Conservation (phyloP, 2,797 vertebrate species). For the Anisognathus igniventris region DNA sequence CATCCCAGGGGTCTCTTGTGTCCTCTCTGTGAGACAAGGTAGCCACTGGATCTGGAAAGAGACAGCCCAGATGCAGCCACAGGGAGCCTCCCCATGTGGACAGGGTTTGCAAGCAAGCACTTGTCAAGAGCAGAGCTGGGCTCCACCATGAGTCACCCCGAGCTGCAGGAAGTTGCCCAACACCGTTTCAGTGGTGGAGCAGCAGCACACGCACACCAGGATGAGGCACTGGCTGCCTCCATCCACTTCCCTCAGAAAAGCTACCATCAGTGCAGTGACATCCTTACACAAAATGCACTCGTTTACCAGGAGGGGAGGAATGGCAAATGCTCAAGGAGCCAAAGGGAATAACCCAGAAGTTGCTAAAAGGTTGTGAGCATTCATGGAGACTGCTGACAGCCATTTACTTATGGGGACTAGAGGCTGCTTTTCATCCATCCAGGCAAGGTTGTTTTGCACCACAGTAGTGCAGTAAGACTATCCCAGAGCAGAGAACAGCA, state of each 20-base stretch:
- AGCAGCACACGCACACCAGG: accelerated
- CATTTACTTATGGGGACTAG: accelerated
- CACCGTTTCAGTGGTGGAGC: not conserved
- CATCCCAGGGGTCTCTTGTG: not conserved
- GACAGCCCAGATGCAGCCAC: accelerated
- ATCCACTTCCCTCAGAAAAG: not conserved
- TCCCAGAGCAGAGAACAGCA: accelerated
- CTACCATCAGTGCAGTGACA: not conserved
- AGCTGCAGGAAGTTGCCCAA: slow-evolving; percentile 44
- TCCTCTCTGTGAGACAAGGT: not conserved
- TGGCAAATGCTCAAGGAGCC: not conserved
- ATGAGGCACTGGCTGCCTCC: not conserved
- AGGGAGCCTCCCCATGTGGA: not conserved
- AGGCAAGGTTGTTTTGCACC: not conserved
- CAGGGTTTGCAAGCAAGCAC: not conserved
- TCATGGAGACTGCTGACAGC: not conserved
- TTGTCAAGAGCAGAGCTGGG: not conserved
- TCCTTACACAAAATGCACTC: not conserved
- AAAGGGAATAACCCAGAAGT: not conserved
- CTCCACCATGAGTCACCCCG: not conserved
- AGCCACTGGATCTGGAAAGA: not conserved
- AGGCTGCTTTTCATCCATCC: not conserved
- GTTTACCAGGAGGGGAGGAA: accelerated
- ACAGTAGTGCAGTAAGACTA: accelerated
- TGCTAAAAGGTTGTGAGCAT: not conserved